A percentile compares a stretch with the other conserved stretches of the same genome.
Conservation (phyloP, 2,888 invertebrate genomes). For the Chloromyia formosa region DNA sequence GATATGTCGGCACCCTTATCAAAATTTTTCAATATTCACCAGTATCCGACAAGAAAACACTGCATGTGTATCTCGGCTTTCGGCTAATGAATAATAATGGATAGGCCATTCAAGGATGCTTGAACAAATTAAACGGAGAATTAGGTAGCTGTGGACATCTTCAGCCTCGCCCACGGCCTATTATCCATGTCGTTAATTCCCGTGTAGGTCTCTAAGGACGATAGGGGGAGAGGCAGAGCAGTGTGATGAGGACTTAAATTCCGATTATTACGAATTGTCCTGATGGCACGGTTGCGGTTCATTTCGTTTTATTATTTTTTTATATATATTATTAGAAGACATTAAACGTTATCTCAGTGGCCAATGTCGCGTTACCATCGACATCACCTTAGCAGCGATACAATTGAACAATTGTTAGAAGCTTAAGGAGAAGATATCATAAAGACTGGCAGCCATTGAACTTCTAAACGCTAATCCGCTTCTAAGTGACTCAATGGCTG, state of each 20-base stretch:
- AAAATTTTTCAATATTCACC: constrained; percentile 32
- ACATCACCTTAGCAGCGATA: constrained; percentile 28
- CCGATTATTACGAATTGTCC: background rate
- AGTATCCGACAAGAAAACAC: background rate
- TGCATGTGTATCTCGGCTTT: background rate
- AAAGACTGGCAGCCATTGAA: background rate
- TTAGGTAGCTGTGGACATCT: background rate
- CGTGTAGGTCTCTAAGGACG: background rate
- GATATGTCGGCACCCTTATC: constrained; percentile 33
- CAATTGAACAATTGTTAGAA: background rate
- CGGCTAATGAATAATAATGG: constrained; percentile 35
- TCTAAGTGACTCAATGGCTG: constrained; percentile 4
- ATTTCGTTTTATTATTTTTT: constrained; percentile 6
- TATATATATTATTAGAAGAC: background rate
- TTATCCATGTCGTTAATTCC: background rate
- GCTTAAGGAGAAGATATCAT: background rate
- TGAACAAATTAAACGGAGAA: constrained; percentile 15
- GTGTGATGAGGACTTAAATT: constrained; percentile 6
- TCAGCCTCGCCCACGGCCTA: background rate
- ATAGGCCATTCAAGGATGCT: constrained; percentile 37
- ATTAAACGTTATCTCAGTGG: background rate
- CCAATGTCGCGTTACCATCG: constrained; percentile 27
- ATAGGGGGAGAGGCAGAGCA: background rate
- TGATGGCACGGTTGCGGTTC: constrained; percentile 6
- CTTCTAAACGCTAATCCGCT: constrained; percentile 26